These are phyloP conservation scores for Zaprionus bogoriensis DNA, from an alignment of 2,888 invertebrate species.

Conservation along the genomic window DNA sequence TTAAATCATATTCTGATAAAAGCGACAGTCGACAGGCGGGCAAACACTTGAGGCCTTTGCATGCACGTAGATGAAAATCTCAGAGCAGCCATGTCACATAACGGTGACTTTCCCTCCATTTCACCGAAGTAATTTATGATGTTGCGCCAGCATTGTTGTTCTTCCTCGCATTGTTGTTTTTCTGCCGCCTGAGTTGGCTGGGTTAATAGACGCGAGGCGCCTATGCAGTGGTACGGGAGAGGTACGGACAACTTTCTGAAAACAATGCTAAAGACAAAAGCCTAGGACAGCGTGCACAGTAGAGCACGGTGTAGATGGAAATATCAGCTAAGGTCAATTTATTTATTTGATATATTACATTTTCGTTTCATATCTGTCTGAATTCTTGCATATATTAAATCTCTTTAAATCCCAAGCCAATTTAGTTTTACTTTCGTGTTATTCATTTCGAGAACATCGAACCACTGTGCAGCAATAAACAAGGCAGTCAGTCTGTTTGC, in stretches of 20 bases:
- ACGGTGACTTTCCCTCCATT: constrained; percentile 30
- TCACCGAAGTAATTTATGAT: constrained; percentile 59
- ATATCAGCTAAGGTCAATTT: not conserved
- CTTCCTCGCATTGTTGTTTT: not conserved
- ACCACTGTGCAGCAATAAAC: constrained; percentile 25
- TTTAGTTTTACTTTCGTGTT: too few relatives aligned
- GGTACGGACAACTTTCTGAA: constrained; percentile 41
- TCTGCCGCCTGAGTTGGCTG: constrained; percentile 8
- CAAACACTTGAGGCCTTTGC: constrained; percentile 27
- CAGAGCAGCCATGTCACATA: constrained; percentile 41
- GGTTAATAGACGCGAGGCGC: constrained; percentile 25
- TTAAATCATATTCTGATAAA: constrained; percentile 55
- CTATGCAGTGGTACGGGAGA: constrained; percentile 10
- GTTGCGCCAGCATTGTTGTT: constrained; percentile 23
- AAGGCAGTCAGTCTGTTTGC: constrained; percentile 14
- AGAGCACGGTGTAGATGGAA: not conserved
- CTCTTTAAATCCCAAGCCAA: too few relatives aligned
- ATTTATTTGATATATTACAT: not conserved
- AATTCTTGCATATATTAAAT: too few relatives aligned
- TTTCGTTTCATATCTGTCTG: not conserved
- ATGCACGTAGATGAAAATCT: constrained; percentile 58
- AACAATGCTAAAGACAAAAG: constrained; percentile 49
- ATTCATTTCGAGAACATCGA: too few relatives aligned
- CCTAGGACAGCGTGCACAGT: constrained; percentile 10
- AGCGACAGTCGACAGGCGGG: constrained; percentile 1